Evolutionary conservation across 2,797 vertebrate species (phyloP).

Genomic region (Botia almorhae): DNA sequence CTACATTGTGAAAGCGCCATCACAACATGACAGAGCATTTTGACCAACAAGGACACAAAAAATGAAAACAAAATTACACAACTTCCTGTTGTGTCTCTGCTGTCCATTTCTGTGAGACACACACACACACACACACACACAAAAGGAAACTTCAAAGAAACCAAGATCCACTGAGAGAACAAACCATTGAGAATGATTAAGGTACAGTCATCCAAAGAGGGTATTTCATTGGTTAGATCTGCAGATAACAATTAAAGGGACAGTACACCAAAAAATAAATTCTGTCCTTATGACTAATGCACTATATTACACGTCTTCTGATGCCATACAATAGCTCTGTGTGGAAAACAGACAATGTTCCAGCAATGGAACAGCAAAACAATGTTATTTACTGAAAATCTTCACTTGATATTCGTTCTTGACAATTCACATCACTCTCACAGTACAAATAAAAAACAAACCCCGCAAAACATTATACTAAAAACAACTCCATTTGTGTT

Average conservation of each 20-base stretch:
- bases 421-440: not conserved
- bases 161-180: conserved; percentile 26
- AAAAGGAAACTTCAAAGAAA: conserved; percentile 59
- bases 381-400: not conserved
- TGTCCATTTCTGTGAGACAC: conserved; percentile 54
- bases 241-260: conserved; percentile 49
- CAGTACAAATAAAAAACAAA: too few species aligned
- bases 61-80: conserved; percentile 59
- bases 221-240: conserved; percentile 50
- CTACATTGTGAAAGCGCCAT: conserved; percentile 69
- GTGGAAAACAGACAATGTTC: conserved; percentile 3
- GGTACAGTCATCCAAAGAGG: conserved; percentile 12
- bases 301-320: conserved; percentile 31
- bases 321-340: not conserved
- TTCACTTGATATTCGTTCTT: not conserved
- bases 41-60: conserved; percentile 45
- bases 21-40: conserved; percentile 62
- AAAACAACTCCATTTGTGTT: not conserved
- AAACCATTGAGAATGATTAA: conserved; percentile 30
- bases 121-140: conserved; percentile 37
- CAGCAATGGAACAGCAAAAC: too few species aligned
- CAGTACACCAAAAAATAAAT: not conserved
- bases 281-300: not conserved
- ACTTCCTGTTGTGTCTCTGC: conserved; percentile 40
- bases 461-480: not conserved